These are phyloP conservation scores for Pantherophis alleghaniensis DNA, from an alignment of 2,797 vertebrate species.

Conservation along the genomic window DNA sequence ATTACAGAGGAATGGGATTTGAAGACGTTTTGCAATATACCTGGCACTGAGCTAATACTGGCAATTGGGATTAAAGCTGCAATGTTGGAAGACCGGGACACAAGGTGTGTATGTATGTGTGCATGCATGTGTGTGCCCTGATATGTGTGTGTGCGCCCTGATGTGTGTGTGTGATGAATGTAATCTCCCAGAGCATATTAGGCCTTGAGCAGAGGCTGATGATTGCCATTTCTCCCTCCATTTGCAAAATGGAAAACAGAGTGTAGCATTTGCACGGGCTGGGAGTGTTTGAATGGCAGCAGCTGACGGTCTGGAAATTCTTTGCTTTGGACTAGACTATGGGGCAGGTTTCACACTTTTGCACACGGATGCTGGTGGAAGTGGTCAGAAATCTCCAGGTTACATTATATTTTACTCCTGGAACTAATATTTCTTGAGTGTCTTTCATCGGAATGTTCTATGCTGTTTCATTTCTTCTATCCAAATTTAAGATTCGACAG, in stretches of 20 bases:
- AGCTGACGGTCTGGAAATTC: neutral
- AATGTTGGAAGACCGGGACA: conserved; percentile 29
- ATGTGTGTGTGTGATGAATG: neutral
- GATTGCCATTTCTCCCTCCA: neutral
- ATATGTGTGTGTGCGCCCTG: neutral
- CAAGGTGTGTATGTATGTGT: neutral
- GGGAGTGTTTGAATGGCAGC: neutral
- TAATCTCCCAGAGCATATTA: neutral
- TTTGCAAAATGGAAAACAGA: neutral
- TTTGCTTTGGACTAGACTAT: neutral
- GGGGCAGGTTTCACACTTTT: neutral
- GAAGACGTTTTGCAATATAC: neutral
- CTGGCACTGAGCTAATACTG: conserved; percentile 14
- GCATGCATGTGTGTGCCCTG: neutral
- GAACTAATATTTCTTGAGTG: neutral
- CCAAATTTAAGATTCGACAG: neutral
- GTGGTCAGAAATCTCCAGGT: neutral
- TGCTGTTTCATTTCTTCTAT: neutral
- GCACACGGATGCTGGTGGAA: neutral
- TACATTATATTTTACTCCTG: neutral
- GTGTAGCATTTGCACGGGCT: neutral
- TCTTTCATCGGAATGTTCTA: neutral
- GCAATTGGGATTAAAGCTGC: conserved; percentile 22
- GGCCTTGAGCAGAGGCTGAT: neutral
- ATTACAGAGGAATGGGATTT: neutral